Conservation (phyloP, 1,140 invertebrate genomes). For the Thaumetopoea pityocampa region DNA sequence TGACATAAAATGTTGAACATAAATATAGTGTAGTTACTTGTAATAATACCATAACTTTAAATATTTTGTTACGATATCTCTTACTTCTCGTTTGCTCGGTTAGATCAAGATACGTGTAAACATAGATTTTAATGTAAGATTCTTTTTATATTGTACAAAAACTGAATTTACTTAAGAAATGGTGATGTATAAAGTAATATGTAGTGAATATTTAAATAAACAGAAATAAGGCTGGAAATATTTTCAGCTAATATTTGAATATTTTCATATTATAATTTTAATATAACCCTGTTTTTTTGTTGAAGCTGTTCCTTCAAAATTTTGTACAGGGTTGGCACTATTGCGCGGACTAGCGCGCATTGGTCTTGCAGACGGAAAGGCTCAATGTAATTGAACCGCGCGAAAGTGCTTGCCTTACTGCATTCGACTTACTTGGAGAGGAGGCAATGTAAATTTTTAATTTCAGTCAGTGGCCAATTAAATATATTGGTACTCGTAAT, state of each 20-base stretch:
- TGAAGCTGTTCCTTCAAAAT: conserved; percentile 67
- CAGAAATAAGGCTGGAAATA: conserved; percentile 67
- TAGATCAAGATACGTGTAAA: conserved; percentile 64
- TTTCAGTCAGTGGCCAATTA: conserved; percentile 75
- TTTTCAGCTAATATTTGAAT: conserved; percentile 72
- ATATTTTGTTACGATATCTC: conserved; percentile 68
- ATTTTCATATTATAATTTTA: conserved; percentile 77
- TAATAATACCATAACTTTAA: conserved; percentile 73
- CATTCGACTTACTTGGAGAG: conserved; percentile 44
- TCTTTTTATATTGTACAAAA: conserved; percentile 76
- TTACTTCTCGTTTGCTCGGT: conserved; percentile 63
- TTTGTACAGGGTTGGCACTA: conserved; percentile 58
- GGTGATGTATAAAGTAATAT: conserved; percentile 74
- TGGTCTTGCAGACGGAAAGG: not conserved
- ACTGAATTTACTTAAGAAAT: conserved; percentile 75
- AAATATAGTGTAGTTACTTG: conserved; percentile 68
- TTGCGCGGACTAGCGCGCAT: conserved; percentile 21
- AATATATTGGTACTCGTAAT: conserved; percentile 71
- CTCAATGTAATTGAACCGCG: conserved; percentile 17
- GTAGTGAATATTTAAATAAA: conserved; percentile 75
- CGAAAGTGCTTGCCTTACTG: conserved; percentile 43
- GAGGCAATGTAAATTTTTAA: conserved; percentile 66
- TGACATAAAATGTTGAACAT: conserved; percentile 75
- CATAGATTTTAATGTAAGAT: conserved; percentile 70
- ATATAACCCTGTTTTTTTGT: conserved; percentile 75